These are phyloP conservation scores for Trachelipus rathkii DNA, from an alignment of 1,140 invertebrate species.

Conservation along the genomic window DNA sequence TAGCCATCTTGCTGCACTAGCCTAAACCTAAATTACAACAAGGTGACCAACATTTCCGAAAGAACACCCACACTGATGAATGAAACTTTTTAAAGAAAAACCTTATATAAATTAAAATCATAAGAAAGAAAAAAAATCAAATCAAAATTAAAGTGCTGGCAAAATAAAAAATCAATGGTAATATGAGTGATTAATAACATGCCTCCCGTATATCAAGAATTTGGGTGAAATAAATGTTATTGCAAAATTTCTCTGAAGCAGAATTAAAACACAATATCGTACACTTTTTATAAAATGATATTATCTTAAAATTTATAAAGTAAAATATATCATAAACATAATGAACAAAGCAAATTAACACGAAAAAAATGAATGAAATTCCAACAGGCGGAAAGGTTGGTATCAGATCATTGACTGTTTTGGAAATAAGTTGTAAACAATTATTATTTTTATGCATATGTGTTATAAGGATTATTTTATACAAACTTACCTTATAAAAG, in stretches of 20 bases:
- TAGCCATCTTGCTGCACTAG: slow-evolving; percentile 42
- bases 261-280: too few relatives aligned
- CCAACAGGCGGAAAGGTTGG: background rate
- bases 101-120: background rate
- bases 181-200: too few relatives aligned
- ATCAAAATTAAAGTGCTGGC: too few relatives aligned
- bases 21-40: slow-evolving; percentile 17
- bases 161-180: too few relatives aligned
- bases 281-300: too few relatives aligned
- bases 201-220: too few relatives aligned
- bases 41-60: slow-evolving; percentile 23
- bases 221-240: too few relatives aligned
- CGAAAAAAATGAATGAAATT: slow-evolving; percentile 19
- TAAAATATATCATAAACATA: background rate
- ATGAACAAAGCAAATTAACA: background rate
- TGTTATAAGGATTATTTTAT: background rate
- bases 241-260: too few relatives aligned
- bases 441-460: background rate
- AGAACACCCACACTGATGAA: slow-evolving; percentile 19
- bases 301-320: background rate
- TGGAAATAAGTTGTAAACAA: slow-evolving; percentile 1
- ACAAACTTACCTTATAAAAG: too few relatives aligned
- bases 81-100: slow-evolving; percentile 8
- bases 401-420: background rate
- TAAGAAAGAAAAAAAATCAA: too few relatives aligned